A percentile compares a stretch with the other conserved stretches of the same genome.
Conservation (phyloP, 2,797 vertebrate genomes). For the Gallinago nigripennis region DNA sequence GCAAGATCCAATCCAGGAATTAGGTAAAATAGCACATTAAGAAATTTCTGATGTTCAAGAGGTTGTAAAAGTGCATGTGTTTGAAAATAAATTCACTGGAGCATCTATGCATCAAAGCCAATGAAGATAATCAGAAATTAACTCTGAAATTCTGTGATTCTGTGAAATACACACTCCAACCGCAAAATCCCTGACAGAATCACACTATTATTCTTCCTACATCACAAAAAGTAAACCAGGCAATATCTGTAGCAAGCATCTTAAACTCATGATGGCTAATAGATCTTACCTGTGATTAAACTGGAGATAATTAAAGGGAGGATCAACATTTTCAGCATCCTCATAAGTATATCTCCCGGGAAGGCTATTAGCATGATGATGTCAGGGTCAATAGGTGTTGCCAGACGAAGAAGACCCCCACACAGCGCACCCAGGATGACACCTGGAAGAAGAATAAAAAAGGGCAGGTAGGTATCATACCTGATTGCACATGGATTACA, state of each 20-base stretch:
- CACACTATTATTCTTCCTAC: background rate
- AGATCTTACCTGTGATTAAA: constrained; percentile 93
- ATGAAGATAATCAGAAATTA: background rate
- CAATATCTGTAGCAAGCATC: constrained; percentile 16
- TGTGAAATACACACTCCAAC: background rate
- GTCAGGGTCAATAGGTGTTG: constrained; percentile 91
- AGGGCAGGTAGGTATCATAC: background rate
- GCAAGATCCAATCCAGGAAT: background rate
- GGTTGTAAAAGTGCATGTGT: background rate
- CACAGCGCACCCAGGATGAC: constrained; percentile 91
- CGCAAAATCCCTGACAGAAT: background rate
- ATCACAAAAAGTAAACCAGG: constrained; percentile 6
- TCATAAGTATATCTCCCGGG: constrained; percentile 98
- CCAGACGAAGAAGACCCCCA: constrained; percentile 89
- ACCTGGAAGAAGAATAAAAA: constrained; percentile 75
- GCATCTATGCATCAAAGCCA: background rate
- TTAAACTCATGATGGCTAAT: constrained; percentile 38
- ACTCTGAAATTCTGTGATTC: background rate
- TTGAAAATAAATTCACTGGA: background rate
- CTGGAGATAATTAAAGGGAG: constrained; percentile 98
- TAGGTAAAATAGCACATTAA: background rate
- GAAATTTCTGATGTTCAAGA: background rate
- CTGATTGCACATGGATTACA: background rate
- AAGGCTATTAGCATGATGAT: constrained; percentile 96
- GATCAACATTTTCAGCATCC: constrained; percentile 99